A percentile compares a stretch with the other conserved stretches of the same genome.
phyloP scores from a whole-genome alignment of 2,797 vertebrate genomes.

The Eleutherodactylus coqui region DNA sequence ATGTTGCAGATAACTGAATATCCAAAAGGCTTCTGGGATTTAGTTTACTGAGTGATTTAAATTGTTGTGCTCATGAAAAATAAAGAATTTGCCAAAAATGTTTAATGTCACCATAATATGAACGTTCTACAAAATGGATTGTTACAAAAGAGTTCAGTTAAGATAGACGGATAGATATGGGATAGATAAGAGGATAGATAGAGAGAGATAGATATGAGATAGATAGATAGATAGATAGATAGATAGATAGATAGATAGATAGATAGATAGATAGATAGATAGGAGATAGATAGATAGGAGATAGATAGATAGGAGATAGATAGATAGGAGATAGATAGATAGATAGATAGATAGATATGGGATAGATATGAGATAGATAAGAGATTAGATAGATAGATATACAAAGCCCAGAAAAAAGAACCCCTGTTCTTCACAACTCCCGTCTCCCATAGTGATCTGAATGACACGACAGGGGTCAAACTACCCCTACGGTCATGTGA shows the following conservation, averaged over 20 bases:
- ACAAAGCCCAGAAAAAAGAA: too few relatives aligned
- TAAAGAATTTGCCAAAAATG: not conserved
- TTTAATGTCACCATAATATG: not conserved
- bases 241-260: not conserved
- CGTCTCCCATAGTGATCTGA: too few relatives aligned
- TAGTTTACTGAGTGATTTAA: not conserved
- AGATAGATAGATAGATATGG: not conserved
- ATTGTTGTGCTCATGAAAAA: not conserved
- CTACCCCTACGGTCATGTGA: too few relatives aligned
- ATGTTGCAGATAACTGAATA: not conserved
- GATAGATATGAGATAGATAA: not conserved
- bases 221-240: not conserved
- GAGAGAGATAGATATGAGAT: not conserved
- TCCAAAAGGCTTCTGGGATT: not conserved
- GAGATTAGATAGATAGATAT: not conserved
- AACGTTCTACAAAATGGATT: not conserved
- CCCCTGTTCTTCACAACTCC: too few relatives aligned
- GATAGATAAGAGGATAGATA: not conserved
- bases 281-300: not conserved
- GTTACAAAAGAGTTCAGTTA: not conserved
- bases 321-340: not conserved
- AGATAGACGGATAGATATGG: not conserved
- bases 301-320: slow-evolving; percentile 5
- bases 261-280: slow-evolving; percentile 19
- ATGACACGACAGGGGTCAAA: too few relatives aligned